Conservation (phyloP, 2,888 invertebrate species). For the Lydus trimaculatus region DNA sequence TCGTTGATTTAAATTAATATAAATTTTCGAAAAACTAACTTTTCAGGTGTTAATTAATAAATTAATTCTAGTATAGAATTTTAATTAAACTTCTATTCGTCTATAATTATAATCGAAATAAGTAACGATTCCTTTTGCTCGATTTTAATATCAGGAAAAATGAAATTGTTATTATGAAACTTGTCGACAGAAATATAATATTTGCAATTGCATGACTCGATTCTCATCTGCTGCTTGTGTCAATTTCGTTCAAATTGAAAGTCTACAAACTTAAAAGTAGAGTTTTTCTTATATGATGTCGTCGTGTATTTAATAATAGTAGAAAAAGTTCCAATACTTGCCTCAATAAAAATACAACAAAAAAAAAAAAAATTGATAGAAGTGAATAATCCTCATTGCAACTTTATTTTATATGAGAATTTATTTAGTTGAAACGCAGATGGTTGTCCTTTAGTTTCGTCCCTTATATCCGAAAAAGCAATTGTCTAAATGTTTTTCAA, state of each 20-base stretch:
- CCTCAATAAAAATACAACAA: too few relatives aligned
- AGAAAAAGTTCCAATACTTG: too few relatives aligned
- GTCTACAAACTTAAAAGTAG: background rate
- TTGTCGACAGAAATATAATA: background rate
- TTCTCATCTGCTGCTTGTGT: background rate
- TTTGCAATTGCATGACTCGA: background rate
- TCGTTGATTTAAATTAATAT: too few relatives aligned
- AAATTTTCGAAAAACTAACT: too few relatives aligned
- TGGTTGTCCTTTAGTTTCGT: background rate
- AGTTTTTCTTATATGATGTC: too few relatives aligned
- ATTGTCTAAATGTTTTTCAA: conserved; percentile 24
- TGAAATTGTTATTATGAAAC: background rate
- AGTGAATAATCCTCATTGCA: too few relatives aligned
- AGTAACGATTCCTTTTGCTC: background rate
- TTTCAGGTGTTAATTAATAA: too few relatives aligned
- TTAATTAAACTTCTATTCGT: background rate
- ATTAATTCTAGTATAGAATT: too few relatives aligned
- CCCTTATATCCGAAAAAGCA: background rate
- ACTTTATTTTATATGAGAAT: background rate
- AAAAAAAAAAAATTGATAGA: too few relatives aligned
- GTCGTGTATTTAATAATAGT: too few relatives aligned
- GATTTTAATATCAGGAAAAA: background rate
- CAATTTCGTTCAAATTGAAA: background rate
- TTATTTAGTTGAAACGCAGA: background rate
- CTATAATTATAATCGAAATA: background rate